Evolutionary conservation across 2,113 vertebrate species (phyloP).

Genomic region (Esox niger): DNA sequence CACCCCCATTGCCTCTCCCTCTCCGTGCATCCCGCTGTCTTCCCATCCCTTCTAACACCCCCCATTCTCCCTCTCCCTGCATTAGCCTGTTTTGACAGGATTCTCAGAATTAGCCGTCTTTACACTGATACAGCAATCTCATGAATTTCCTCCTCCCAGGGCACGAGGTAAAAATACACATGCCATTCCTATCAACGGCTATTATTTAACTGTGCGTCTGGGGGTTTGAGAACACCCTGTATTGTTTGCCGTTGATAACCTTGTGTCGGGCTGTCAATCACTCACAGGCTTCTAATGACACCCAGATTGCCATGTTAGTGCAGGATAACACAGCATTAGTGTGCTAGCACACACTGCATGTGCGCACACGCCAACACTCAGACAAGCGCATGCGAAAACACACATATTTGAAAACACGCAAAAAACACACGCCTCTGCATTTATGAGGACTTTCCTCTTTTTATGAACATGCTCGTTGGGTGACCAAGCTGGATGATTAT

Average conservation of each 20-base stretch:
- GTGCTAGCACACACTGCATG: background rate
- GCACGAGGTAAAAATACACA: slow-evolving; percentile 17
- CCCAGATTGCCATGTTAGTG: background rate
- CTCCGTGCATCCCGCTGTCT: slow-evolving; percentile 7
- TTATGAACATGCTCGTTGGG: slow-evolving; percentile 12
- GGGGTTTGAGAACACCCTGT: too few relatives aligned
- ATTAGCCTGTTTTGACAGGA: slow-evolving; percentile 47
- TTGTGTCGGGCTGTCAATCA: background rate
- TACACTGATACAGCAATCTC: slow-evolving; percentile 56
- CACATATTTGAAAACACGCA: too few relatives aligned
- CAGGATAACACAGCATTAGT: background rate
- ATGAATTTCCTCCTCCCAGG: slow-evolving; percentile 61
- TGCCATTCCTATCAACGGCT: slow-evolving; percentile 21
- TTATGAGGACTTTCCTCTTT: slow-evolving; percentile 12
- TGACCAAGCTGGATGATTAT: slow-evolving; percentile 24
- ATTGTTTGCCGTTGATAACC: background rate
- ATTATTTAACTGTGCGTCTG: too few relatives aligned
- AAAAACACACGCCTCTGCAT: background rate
- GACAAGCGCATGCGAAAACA: too few relatives aligned
- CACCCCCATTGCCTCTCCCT: background rate
- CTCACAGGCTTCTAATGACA: background rate
- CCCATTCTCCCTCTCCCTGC: slow-evolving; percentile 40
- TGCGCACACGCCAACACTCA: too few relatives aligned
- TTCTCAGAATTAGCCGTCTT: slow-evolving; percentile 53
- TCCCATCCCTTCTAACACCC: background rate